Evolutionary conservation across 2,113 vertebrate genomes (phyloP).

Genomic region (Elephantulus edwardii): DNA sequence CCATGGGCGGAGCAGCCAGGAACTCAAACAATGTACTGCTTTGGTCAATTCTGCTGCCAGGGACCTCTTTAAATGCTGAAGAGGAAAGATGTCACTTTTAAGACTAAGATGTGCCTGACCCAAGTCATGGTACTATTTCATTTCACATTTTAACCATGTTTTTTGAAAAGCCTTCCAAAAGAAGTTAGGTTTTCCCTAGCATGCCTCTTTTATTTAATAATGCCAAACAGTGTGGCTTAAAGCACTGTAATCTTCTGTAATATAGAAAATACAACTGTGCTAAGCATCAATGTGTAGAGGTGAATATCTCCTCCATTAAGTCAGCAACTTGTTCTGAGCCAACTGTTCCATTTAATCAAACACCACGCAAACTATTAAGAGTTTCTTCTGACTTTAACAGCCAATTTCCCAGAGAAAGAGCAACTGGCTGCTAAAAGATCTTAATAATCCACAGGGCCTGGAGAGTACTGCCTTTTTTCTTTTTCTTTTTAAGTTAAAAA

Average conservation of each 20-base stretch:
- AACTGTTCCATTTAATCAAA: conserved; percentile 82
- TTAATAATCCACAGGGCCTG: conserved; percentile 81
- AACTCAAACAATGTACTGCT: too few relatives aligned
- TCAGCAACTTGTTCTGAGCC: conserved; percentile 76
- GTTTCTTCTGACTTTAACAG: conserved; percentile 79
- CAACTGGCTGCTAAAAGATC: conserved; percentile 82
- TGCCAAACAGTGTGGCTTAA: background rate
- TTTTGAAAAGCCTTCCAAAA: conserved; percentile 19
- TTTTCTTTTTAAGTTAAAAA: conserved; percentile 69
- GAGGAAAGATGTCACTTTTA: too few relatives aligned
- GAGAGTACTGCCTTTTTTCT: conserved; percentile 69
- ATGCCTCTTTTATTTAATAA: conserved; percentile 42
- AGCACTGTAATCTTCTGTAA: background rate
- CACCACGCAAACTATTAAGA: conserved; percentile 78
- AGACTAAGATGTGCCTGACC: too few relatives aligned
- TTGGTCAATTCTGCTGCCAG: too few relatives aligned
- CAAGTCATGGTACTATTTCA: too few relatives aligned
- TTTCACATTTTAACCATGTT: conserved; percentile 45
- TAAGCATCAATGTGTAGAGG: conserved; percentile 56
- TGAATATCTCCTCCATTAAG: conserved; percentile 73
- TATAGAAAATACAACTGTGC: conserved; percentile 13
- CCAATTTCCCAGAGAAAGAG: conserved; percentile 82
- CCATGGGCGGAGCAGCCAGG: too few relatives aligned
- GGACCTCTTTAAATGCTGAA: too few relatives aligned
- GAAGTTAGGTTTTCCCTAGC: background rate